A percentile compares a stretch with the other conserved stretches of the same genome.
Conservation (phyloP, 2,888 invertebrate species). For the Nebria salina region DNA sequence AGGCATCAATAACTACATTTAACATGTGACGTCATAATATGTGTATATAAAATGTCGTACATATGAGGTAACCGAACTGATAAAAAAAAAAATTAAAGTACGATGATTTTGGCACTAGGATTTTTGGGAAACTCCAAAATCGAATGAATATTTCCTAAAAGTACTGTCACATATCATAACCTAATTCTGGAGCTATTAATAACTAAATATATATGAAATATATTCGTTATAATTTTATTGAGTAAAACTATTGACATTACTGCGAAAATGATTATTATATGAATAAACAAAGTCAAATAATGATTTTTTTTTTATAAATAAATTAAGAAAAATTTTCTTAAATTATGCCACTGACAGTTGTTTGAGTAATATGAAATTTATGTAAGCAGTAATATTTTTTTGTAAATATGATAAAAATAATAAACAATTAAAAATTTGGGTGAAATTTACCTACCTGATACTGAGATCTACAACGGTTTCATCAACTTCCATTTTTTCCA, state of each 20-base stretch:
- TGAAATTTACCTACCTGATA: slow-evolving; percentile 69
- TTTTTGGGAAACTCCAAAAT: background rate
- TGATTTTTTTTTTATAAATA: background rate
- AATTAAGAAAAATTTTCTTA: background rate
- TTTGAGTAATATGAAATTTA: background rate
- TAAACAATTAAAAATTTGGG: slow-evolving; percentile 3
- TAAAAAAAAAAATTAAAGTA: too few species aligned
- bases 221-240: background rate
- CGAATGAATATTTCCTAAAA: background rate
- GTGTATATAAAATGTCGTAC: too few species aligned
- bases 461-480: slow-evolving; percentile 90
- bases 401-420: background rate
- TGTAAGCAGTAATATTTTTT: background rate
- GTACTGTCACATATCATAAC: background rate
- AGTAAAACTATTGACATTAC: too few species aligned
- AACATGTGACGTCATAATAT: too few species aligned
- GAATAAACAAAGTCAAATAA: background rate
- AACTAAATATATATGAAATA: background rate
- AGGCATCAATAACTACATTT: too few species aligned
- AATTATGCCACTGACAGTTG: too few species aligned
- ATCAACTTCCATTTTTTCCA: slow-evolving; percentile 87
- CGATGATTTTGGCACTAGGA: too few species aligned
- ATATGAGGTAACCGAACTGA: too few species aligned
- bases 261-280: too few species aligned
- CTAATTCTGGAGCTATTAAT: background rate